Base-by-base conservation (phyloP, 53 echinoderm and acorn worm genomes). In the Hippasteria phrygiana region DNA sequence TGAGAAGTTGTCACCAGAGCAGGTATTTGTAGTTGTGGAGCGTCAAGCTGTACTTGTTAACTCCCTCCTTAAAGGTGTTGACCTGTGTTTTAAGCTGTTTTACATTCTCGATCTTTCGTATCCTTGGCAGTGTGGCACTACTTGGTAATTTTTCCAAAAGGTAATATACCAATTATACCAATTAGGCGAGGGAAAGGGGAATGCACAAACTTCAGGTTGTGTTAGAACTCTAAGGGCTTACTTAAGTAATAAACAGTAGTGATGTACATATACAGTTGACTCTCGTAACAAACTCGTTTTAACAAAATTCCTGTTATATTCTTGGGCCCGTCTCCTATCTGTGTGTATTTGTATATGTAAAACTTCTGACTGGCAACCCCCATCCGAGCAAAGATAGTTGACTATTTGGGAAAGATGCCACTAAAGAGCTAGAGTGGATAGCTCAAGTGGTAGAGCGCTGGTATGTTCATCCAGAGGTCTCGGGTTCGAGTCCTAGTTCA, bases 131-230 rank as follows among this genome's bases (percentile, higher is more conserved):
- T 90, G 72, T 62, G 29, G 28, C 24, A 90, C 84, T 27, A 90
- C 56, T 0, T 90, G 90, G 84, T 83, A 90, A 37, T 90, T 90
- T 54, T 32, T 90, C 43, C 90, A 84, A 31, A 90, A 90, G 73
- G 90, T 83, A 27, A 69, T 84, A 69, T 84, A 78, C 18, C n/a
- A n/a, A n/a, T n/a, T n/a, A n/a, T n/a, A n/a, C n/a, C 53, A 42
- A 20, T 35, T 90, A 26, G 90, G 81, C 39, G 90, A 84, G 71
- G 59, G 43, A 39, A 45, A 66, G 28, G 43, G 74, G 63, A 63
- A 63, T 63, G 27, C 63, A 74, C 45, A 74, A 10, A 74, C 74
- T 26, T 74, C 74, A 7, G 22, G 74, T 5, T 74, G 74, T 74
- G 74, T 74, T 10, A 74, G 43, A 20, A 43, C 74, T 43, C 46